phyloP scores from a whole-genome alignment of 2,888 invertebrate genomes.

The Epinotia nisella region DNA sequence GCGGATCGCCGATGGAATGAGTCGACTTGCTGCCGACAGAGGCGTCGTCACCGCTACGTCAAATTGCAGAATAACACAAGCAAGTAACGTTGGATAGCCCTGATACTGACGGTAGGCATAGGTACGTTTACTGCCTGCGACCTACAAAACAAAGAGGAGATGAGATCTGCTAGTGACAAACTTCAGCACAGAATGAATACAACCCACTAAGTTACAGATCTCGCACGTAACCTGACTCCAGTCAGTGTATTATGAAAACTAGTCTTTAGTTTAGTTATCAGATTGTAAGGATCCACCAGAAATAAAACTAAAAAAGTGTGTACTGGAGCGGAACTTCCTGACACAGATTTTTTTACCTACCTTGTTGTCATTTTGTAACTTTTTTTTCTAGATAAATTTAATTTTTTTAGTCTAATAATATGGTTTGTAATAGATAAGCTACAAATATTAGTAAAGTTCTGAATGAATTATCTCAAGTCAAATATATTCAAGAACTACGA shows the following conservation, averaged over 20 bases:
- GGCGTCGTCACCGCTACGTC: constrained; percentile 64
- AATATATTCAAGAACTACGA: background rate
- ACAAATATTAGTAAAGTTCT: background rate
- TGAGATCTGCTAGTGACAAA: background rate
- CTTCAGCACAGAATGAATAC: too few relatives aligned
- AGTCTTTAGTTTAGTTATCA: too few relatives aligned
- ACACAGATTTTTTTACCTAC: too few relatives aligned
- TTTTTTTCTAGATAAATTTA: too few relatives aligned
- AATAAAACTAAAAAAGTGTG: too few relatives aligned
- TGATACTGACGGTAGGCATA: background rate
- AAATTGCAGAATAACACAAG: constrained; percentile 74
- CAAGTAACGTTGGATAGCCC: constrained; percentile 56
- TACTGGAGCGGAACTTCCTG: too few relatives aligned
- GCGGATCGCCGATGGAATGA: constrained; percentile 79
- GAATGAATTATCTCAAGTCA: background rate
- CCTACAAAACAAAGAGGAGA: background rate
- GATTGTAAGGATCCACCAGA: too few relatives aligned
- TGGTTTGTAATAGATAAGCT: too few relatives aligned
- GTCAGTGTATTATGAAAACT: background rate
- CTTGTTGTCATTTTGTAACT: too few relatives aligned
- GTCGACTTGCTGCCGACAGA: constrained; percentile 72
- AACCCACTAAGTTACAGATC: background rate
- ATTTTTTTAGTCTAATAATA: too few relatives aligned
- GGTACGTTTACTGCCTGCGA: background rate
- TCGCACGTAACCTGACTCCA: background rate